These are phyloP conservation scores for Eupithecia centaureata DNA, from an alignment of 2,888 invertebrate genomes.

Conservation along the genomic window DNA sequence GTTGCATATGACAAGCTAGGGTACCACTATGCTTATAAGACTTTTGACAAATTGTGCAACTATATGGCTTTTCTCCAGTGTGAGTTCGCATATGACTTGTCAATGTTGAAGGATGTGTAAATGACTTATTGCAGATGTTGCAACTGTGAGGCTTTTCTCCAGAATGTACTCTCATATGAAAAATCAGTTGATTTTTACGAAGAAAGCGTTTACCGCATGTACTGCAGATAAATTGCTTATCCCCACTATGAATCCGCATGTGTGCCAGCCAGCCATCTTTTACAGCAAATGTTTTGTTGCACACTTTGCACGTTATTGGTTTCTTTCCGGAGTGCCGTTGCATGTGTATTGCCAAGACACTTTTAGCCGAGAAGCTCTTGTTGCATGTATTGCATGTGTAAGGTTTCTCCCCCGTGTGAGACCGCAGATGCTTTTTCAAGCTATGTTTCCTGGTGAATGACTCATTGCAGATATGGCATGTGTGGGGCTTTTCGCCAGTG, in stretches of 20 bases:
- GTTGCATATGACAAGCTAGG: slow-evolving; percentile 24
- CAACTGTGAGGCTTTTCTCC: slow-evolving; percentile 22
- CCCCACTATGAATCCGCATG: slow-evolving; percentile 28
- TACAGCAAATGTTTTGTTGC: slow-evolving; percentile 30
- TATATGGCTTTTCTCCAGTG: slow-evolving; percentile 25
- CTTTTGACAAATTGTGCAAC: slow-evolving; percentile 17
- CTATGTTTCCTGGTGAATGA: slow-evolving; percentile 11
- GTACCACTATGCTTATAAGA: slow-evolving; percentile 23
- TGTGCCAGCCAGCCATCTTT: slow-evolving; percentile 24
- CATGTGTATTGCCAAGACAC: slow-evolving; percentile 6
- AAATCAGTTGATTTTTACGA: slow-evolving; percentile 16
- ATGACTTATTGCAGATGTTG: slow-evolving; percentile 23
- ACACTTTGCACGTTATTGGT: slow-evolving; percentile 24
- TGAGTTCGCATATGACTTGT: slow-evolving; percentile 23
- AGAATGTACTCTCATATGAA: slow-evolving; percentile 21
- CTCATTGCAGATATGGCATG: slow-evolving; percentile 11
- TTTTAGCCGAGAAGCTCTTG: slow-evolving; percentile 12
- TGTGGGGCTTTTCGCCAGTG: slow-evolving; percentile 16
- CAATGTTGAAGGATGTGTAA: slow-evolving; percentile 12
- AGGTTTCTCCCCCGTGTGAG: slow-evolving; percentile 22
- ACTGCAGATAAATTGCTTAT: slow-evolving; percentile 28
- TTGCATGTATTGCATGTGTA: slow-evolving; percentile 18
- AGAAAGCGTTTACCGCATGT: slow-evolving; percentile 26
- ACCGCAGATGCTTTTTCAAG: slow-evolving; percentile 8
- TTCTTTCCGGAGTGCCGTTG: slow-evolving; percentile 21